Conservation (phyloP, 2,888 invertebrate species). For the Hypselothyrea guttata region DNA sequence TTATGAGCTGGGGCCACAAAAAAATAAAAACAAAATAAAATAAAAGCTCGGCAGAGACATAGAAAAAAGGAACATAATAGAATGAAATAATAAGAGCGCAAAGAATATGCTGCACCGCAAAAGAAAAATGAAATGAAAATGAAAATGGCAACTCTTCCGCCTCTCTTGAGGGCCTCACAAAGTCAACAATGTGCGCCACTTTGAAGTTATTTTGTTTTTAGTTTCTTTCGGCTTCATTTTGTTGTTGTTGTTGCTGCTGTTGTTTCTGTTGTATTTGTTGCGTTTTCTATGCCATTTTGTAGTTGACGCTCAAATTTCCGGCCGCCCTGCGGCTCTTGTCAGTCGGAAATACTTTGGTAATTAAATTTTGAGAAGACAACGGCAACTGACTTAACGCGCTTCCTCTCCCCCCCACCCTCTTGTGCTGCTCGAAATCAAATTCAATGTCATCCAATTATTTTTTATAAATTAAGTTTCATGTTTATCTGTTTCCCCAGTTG, state of each 20-base stretch:
- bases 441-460: slow-evolving; percentile 62
- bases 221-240: slow-evolving; percentile 5
- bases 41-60: no score
- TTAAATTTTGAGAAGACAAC: slow-evolving; percentile 64
- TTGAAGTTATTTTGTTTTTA: slow-evolving; percentile 49
- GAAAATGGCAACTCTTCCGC: slow-evolving; percentile 73
- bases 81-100: slow-evolving; percentile 18
- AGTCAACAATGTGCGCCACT: slow-evolving; percentile 52
- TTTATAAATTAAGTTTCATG: slow-evolving; percentile 45
- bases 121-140: slow-evolving; percentile 37
- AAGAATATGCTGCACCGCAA: slow-evolving; percentile 37
- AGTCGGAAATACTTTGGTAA: slow-evolving; percentile 67
- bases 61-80: slow-evolving; percentile 2
- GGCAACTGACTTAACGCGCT: slow-evolving; percentile 13
- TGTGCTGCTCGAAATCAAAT: slow-evolving; percentile 8
- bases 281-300: slow-evolving; percentile 49
- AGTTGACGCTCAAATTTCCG: slow-evolving; percentile 70
- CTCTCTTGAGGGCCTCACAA: slow-evolving; percentile 4
- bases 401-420: slow-evolving; percentile 9
- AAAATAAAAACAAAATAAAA: slow-evolving; percentile 4
- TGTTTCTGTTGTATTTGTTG: slow-evolving; percentile 6
- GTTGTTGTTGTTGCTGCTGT: no score
- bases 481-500: slow-evolving; percentile 18
- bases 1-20: slow-evolving; percentile 53
- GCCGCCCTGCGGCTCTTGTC: slow-evolving; percentile 40